Percentiles rank a stretch among this genome's conserved stretches.
Conservation (phyloP, 2,888 invertebrate species). For the Amphipyra tragopoginis region DNA sequence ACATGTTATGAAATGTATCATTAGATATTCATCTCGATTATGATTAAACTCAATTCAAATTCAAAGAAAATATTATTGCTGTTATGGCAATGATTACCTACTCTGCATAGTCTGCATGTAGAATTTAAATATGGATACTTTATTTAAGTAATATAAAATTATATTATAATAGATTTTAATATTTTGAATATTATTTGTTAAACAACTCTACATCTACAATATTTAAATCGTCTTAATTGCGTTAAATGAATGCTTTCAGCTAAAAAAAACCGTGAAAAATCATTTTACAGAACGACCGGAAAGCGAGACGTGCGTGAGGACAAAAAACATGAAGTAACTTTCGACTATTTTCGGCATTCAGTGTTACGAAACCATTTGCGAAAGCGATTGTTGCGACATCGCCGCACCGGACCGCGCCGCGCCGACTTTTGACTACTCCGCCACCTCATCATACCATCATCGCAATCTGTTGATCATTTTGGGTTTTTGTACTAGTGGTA, state of each 20-base stretch:
- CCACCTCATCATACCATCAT: conserved; percentile 18
- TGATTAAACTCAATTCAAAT: not conserved
- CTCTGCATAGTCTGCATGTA: no score
- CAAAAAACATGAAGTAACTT: conserved; percentile 79
- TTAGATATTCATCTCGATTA: not conserved
- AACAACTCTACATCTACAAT: not conserved
- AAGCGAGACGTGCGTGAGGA: conserved; percentile 69
- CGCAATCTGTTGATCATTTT: conserved; percentile 25
- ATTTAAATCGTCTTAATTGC: conserved; percentile 1
- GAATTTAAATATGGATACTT: no score
- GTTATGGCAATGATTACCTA: no score
- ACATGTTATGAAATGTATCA: not conserved
- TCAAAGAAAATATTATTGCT: not conserved
- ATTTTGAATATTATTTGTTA: not conserved
- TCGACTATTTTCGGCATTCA: conserved; percentile 81
- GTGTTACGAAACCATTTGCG: conserved; percentile 83
- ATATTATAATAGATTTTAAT: not conserved
- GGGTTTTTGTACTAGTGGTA: conserved; percentile 13
- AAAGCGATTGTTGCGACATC: conserved; percentile 82
- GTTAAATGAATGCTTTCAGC: conserved; percentile 24
- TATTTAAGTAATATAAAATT: no score
- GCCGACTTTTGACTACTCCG: conserved; percentile 63
- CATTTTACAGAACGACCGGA: conserved; percentile 47
- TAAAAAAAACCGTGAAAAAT: conserved; percentile 14
- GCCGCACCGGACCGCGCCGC: conserved; percentile 31